A percentile compares a stretch with the other conserved stretches of the same genome.
Evolutionary conservation across 2,888 invertebrate genomes (phyloP).

Genomic region (Pachydiplax longipennis): DNA sequence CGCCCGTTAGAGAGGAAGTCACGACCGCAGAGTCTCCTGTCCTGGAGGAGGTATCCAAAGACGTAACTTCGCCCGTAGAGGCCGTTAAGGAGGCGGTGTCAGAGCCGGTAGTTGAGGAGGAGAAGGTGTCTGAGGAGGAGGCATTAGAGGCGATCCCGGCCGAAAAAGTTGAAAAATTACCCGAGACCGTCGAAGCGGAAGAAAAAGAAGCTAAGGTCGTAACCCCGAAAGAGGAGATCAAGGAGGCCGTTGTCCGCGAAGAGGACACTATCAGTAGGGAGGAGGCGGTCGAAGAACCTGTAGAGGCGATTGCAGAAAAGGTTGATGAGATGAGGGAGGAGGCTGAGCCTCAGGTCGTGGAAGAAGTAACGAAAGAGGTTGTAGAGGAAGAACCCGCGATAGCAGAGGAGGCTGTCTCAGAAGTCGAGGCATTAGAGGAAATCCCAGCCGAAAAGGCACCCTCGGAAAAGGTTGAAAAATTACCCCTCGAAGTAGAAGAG

Average conservation of each 20-base stretch:
- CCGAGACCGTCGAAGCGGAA: not conserved
- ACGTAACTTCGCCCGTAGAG: not conserved
- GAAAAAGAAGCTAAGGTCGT: not conserved
- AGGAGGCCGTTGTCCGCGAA: not conserved
- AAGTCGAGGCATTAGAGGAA: not conserved
- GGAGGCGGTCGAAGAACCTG: slow-evolving; percentile 50
- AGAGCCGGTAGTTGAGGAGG: slow-evolving; percentile 47
- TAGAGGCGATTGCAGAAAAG: slow-evolving; percentile 48
- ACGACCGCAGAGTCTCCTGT: not conserved
- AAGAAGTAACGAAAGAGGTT: slow-evolving; percentile 52
- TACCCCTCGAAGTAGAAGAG: slow-evolving; percentile 47
- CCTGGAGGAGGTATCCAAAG: not conserved
- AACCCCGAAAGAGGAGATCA: not conserved
- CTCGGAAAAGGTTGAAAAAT: not conserved
- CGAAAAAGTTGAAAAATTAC: not conserved
- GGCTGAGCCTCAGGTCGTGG: slow-evolving; percentile 27
- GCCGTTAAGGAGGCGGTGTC: too few relatives aligned
- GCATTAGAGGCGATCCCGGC: slow-evolving; percentile 47
- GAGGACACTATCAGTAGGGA: not conserved
- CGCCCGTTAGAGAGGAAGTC: not conserved
- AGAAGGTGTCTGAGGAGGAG: slow-evolving; percentile 13
- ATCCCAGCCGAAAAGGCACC: not conserved
- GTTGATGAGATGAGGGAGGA: too few relatives aligned
- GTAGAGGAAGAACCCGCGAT: slow-evolving; percentile 52
- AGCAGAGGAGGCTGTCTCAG: slow-evolving; percentile 45